phyloP scores from a whole-genome alignment of 2,113 vertebrate genomes.

The Collichthys lucidus region DNA sequence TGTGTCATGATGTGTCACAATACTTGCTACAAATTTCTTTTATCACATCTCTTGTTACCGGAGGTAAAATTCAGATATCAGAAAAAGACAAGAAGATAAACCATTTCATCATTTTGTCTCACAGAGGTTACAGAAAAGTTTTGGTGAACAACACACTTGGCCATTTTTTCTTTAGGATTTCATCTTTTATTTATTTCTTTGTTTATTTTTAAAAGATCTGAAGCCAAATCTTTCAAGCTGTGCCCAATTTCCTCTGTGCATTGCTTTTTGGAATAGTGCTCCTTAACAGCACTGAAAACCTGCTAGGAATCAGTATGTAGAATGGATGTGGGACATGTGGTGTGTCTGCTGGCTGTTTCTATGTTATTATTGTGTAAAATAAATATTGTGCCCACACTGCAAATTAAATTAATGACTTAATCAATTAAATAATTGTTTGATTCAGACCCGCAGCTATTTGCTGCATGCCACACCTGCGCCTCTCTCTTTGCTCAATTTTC shows the following conservation, averaged over 20 bases:
- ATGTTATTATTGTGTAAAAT: not conserved
- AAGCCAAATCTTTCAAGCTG: not conserved
- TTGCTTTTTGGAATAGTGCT: not conserved
- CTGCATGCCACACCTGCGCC: too few relatives aligned
- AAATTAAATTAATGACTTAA: not conserved
- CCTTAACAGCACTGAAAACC: not conserved
- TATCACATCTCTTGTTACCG: not conserved
- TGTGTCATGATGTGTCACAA: not conserved
- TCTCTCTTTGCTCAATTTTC: too few relatives aligned
- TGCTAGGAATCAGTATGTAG: not conserved
- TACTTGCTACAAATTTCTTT: not conserved
- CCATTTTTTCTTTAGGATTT: not conserved
- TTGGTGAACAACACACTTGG: too few relatives aligned
- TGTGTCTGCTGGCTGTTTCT: not conserved
- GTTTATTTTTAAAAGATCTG: too few relatives aligned
- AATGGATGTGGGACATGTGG: not conserved
- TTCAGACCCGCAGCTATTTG: too few relatives aligned
- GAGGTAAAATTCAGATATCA: conserved; percentile 12
- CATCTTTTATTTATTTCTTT: not conserved
- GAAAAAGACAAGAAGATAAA: not conserved
- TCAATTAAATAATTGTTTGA: not conserved
- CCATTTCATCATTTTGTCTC: not conserved
- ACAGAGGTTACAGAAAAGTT: too few relatives aligned
- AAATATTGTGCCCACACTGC: not conserved
- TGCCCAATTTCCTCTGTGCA: not conserved